These are phyloP conservation scores for Passer domesticus DNA, from an alignment of 2,113 vertebrate genomes.

Conservation along the genomic window DNA sequence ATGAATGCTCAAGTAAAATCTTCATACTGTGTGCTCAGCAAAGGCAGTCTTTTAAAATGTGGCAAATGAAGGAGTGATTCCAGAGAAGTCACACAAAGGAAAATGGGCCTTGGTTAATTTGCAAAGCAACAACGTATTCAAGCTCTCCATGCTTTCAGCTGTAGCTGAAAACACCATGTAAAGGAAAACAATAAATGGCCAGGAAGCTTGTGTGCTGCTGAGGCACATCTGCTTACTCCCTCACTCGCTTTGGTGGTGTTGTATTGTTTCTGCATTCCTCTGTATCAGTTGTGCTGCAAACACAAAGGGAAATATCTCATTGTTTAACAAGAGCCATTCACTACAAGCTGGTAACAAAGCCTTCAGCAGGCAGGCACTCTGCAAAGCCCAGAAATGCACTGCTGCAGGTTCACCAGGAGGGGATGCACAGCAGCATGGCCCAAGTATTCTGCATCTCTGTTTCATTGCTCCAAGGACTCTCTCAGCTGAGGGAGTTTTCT, in stretches of 20 bases:
- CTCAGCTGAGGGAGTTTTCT: not conserved
- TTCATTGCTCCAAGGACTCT: not conserved
- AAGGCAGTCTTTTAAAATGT: not conserved
- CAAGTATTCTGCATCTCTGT: not conserved
- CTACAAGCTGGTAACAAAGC: not conserved
- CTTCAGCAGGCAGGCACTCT: slow-evolving; percentile 1
- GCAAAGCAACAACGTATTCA: not conserved
- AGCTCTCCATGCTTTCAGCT: not conserved
- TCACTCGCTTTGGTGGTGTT: not conserved
- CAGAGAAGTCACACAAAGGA: not conserved
- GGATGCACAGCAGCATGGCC: not conserved
- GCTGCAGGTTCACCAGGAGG: not conserved
- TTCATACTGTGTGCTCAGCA: not conserved
- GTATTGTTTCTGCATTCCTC: not conserved
- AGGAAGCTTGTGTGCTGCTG: not conserved
- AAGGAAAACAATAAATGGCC: not conserved
- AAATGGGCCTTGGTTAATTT: not conserved
- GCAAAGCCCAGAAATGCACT: not conserved
- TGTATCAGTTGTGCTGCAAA: not conserved
- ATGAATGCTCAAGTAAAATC: not conserved
- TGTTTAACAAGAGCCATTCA: not conserved
- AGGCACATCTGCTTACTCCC: not conserved
- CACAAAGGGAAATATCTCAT: not conserved
- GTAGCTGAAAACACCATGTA: not conserved
- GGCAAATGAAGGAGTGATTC: not conserved